Evolutionary conservation across 1,140 invertebrate genomes (phyloP).

Genomic region (Lordiphosa collinella): DNA sequence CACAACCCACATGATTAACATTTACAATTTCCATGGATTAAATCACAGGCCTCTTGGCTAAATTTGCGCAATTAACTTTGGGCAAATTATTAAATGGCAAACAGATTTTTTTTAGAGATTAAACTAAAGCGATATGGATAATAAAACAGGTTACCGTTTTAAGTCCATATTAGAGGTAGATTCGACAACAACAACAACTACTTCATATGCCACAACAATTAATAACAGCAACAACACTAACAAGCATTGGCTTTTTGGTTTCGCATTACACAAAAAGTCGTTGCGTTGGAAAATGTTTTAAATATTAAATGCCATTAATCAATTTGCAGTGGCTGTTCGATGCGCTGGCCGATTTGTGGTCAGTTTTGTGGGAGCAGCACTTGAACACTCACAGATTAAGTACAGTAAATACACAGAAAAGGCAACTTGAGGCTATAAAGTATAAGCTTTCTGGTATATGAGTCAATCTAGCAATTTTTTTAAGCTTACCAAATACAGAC

Average conservation of each 20-base stretch:
- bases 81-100: conserved; percentile 51
- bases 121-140: conserved; percentile 33
- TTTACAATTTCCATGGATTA: conserved; percentile 50
- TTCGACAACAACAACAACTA: conserved; percentile 22
- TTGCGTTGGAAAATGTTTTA: conserved; percentile 61
- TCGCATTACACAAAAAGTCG: conserved; percentile 49
- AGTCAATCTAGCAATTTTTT: too few species aligned
- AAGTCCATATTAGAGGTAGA: conserved; percentile 15
- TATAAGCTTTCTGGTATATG: too few species aligned
- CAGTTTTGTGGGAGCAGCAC: conserved; percentile 14
- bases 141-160: conserved; percentile 47
- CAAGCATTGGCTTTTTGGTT: conserved; percentile 42
- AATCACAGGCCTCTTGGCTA: conserved; percentile 53
- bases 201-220: conserved; percentile 47
- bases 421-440: too few species aligned
- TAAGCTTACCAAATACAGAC: too few species aligned
- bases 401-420: conserved; percentile 6
- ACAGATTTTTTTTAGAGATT: conserved; percentile 43
- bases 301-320: conserved; percentile 70
- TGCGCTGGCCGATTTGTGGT: conserved; percentile 44
- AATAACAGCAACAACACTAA: conserved; percentile 40
- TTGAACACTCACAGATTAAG: conserved; percentile 12
- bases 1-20: conserved; percentile 57
- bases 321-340: conserved; percentile 54
- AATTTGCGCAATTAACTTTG: conserved; percentile 71